A percentile compares a stretch with the other conserved stretches of the same genome.
These are phyloP conservation scores for Drosophila jambulina DNA, from an alignment of 1,140 invertebrate species.

Conservation along the genomic window DNA sequence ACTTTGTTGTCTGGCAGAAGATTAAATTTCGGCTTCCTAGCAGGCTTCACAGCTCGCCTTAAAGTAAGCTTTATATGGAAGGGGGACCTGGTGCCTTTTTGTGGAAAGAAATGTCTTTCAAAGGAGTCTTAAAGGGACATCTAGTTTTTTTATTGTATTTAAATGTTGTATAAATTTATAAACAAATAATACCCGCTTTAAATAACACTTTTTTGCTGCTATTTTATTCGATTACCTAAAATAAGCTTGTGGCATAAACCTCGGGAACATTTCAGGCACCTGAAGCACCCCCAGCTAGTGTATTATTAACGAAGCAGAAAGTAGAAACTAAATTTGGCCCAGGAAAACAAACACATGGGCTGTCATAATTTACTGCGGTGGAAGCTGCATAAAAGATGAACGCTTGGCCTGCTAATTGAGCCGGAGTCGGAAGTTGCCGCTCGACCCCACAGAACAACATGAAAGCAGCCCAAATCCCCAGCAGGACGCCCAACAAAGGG, in stretches of 20 bases:
- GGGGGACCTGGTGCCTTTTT: background rate
- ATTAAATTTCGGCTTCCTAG: slow-evolving; percentile 27
- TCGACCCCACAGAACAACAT: slow-evolving; percentile 52
- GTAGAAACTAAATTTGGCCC: slow-evolving; percentile 36
- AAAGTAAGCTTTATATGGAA: slow-evolving; percentile 18
- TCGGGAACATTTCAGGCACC: slow-evolving; percentile 5
- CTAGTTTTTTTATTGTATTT: background rate
- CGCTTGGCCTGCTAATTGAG: slow-evolving; percentile 58
- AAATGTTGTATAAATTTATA: background rate
- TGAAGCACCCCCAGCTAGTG: slow-evolving; percentile 12
- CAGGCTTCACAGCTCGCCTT: background rate
- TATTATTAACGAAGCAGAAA: slow-evolving; percentile 41
- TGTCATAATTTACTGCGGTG: slow-evolving; percentile 52
- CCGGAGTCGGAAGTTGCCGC: slow-evolving; percentile 37
- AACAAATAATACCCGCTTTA: background rate
- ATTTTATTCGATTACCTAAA: slow-evolving; percentile 3
- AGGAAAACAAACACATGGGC: slow-evolving; percentile 42
- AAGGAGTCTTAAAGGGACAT: background rate
- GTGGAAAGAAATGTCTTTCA: background rate
- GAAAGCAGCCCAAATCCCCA: slow-evolving; percentile 49
- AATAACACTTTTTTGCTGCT: background rate
- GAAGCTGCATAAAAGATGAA: slow-evolving; percentile 60
- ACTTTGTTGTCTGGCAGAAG: slow-evolving; percentile 40
- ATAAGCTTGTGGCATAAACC: background rate
- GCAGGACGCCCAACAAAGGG: background rate